phyloP scores from a whole-genome alignment of 2,888 invertebrate genomes.

The Polyploca ridens region DNA sequence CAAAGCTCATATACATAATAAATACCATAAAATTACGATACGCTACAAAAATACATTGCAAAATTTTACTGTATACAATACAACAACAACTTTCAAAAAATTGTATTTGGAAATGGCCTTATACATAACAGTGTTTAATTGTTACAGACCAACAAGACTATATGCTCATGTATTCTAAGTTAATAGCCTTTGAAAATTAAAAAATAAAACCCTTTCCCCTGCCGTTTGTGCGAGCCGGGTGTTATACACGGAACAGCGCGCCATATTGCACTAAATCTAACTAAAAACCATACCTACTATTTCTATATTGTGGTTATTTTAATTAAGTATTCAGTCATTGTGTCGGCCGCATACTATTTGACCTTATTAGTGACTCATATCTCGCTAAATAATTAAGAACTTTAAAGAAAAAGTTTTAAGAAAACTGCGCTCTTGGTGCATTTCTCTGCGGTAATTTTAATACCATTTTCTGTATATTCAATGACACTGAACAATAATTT shows the following conservation, averaged over 20 bases:
- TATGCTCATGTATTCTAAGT: no score
- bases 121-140: no score
- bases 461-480: constrained; percentile 49
- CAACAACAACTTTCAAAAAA: no score
- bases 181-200: no score
- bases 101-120: no score
- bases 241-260: neutral
- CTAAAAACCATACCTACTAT: neutral
- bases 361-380: constrained; percentile 51
- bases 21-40: constrained; percentile 2
- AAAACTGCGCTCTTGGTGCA: constrained; percentile 69
- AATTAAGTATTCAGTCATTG: constrained; percentile 49
- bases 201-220: neutral
- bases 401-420: constrained; percentile 52
- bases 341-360: constrained; percentile 49
- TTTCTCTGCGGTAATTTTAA: constrained; percentile 38
- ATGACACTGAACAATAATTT: constrained; percentile 62
- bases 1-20: neutral
- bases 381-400: constrained; percentile 60
- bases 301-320: neutral
- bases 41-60: neutral
- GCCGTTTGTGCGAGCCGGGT: neutral
- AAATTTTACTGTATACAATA: neutral
- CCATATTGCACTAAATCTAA: constrained; percentile 5
- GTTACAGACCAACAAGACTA: no score